Conservation (phyloP, 2,797 vertebrate genomes). For the Sebastes iracundus region DNA sequence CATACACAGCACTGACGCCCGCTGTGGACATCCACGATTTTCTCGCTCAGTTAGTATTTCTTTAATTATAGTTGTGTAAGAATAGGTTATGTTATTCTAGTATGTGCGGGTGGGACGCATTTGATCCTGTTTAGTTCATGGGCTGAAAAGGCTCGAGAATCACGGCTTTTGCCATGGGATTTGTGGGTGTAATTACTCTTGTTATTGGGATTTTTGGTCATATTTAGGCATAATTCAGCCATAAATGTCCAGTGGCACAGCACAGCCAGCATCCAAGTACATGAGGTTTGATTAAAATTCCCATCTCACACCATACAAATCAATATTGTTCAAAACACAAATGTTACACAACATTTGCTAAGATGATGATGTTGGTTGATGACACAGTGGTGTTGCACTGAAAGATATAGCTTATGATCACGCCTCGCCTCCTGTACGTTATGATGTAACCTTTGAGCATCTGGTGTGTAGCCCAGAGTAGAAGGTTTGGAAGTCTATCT, state of each 20-base stretch:
- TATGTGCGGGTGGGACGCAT: not conserved
- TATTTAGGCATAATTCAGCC: not conserved
- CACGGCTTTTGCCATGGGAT: not conserved
- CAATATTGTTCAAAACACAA: not conserved
- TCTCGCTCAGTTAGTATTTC: not conserved
- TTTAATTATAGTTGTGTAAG: not conserved
- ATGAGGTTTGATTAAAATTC: not conserved
- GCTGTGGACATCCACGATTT: not conserved
- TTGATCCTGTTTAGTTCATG: not conserved
- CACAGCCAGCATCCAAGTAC: not conserved
- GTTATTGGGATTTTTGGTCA: not conserved
- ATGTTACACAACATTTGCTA: not conserved
- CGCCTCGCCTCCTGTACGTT: not conserved
- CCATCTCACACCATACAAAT: not conserved
- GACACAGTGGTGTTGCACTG: not conserved
- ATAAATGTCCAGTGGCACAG: not conserved
- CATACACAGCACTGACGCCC: not conserved
- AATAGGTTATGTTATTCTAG: not conserved
- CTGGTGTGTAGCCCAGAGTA: slow-evolving; percentile 1
- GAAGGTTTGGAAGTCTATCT: slow-evolving; percentile 12
- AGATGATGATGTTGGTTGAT: not conserved
- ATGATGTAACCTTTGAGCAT: slow-evolving; percentile 19
- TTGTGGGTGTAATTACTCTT: not conserved
- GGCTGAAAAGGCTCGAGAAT: not conserved
- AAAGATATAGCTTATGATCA: not conserved